phyloP scores from a whole-genome alignment of 2,113 vertebrate genomes.

The Caretta caretta region DNA sequence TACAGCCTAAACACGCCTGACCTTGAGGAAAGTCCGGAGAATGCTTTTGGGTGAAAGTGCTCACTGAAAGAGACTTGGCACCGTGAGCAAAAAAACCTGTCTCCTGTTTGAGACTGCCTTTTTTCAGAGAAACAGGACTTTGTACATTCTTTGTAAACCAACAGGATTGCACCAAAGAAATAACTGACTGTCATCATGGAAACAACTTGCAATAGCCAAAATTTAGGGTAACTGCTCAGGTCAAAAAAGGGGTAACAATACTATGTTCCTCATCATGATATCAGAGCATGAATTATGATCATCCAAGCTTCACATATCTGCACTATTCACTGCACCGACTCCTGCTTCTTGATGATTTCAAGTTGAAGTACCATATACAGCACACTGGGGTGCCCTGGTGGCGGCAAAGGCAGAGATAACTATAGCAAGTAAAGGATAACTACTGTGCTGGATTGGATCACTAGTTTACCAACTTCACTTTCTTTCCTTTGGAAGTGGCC shows the following conservation, averaged over 20 bases:
- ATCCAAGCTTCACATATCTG: neutral
- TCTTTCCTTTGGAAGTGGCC: neutral
- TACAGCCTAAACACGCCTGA: neutral
- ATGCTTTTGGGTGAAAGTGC: neutral
- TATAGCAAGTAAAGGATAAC: neutral
- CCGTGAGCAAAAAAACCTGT: neutral
- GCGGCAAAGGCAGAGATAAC: neutral
- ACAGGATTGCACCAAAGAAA: neutral
- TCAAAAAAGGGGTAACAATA: neutral
- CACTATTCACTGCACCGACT: neutral
- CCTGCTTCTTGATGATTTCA: neutral
- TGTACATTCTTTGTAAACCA: neutral
- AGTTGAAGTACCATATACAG: neutral
- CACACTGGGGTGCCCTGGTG: neutral
- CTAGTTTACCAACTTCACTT: neutral
- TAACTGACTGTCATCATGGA: neutral
- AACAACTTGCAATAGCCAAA: neutral
- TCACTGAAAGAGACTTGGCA: neutral
- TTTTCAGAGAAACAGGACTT: neutral
- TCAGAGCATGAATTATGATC: neutral
- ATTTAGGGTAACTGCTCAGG: neutral
- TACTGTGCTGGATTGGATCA: neutral
- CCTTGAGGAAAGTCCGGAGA: neutral
- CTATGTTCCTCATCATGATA: neutral
- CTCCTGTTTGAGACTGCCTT: neutral